These are phyloP conservation scores for Nesogale talazaci DNA, from an alignment of 2,113 vertebrate species.

Conservation along the genomic window DNA sequence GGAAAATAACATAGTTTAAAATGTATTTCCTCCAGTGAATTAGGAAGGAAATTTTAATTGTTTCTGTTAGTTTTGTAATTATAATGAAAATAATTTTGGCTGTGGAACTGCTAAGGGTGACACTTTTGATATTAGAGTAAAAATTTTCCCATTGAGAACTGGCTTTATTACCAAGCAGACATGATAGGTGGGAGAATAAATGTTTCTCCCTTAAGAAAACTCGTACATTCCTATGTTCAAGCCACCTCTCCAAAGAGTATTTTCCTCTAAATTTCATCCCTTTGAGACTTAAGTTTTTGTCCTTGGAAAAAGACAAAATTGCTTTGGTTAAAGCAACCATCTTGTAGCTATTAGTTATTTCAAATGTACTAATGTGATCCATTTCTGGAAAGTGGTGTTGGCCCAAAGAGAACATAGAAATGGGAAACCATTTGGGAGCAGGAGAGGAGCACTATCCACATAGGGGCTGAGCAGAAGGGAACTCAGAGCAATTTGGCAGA, in stretches of 20 bases:
- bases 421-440: not conserved
- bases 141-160: not conserved
- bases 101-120: not conserved
- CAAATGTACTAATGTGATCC: not conserved
- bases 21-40: not conserved
- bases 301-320: not conserved
- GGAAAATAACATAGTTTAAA: not conserved
- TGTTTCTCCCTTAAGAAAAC: not conserved
- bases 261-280: not conserved
- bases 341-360: not conserved
- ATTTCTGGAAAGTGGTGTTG: slow-evolving; percentile 30
- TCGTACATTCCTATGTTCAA: not conserved
- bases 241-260: not conserved
- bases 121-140: not conserved
- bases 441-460: not conserved
- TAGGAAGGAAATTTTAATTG: not conserved
- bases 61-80: slow-evolving; percentile 24
- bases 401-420: not conserved
- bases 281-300: not conserved
- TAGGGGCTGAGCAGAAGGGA: not conserved
- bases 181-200: not conserved
- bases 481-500: not conserved
- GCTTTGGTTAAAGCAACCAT: not conserved
- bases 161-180: not conserved
- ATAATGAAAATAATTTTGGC: not conserved